These are phyloP conservation scores for Leuciscus waleckii DNA, from an alignment of 2,797 vertebrate species.

Conservation along the genomic window DNA sequence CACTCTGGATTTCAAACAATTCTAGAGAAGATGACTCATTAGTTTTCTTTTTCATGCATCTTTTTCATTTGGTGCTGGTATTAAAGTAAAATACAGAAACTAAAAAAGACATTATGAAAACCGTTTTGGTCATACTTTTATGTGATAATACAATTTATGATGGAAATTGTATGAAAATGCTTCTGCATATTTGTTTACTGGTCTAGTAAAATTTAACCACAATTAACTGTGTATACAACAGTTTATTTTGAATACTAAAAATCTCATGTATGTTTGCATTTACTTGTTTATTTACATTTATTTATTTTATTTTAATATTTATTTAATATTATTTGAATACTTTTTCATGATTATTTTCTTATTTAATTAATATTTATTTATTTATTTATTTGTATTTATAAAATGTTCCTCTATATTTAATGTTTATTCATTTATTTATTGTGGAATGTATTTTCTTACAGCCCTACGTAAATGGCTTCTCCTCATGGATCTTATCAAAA, in stretches of 20 bases:
- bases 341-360: not conserved
- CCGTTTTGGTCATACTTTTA: not conserved
- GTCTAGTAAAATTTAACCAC: too few species aligned
- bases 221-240: too few species aligned
- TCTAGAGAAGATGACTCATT: not conserved
- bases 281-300: not conserved
- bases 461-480: not conserved
- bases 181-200: too few species aligned
- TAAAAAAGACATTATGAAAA: too few species aligned
- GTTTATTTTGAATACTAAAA: too few species aligned
- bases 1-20: not conserved
- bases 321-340: not conserved
- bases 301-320: not conserved
- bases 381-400: not conserved
- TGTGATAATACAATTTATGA: not conserved
- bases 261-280: not conserved
- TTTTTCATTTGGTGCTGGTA: not conserved
- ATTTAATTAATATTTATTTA: not conserved
- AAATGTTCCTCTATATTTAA: too few species aligned
- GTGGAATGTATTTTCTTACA: not conserved
- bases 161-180: too few species aligned
- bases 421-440: not conserved
- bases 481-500: conserved; percentile 5
- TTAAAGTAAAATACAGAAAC: not conserved
- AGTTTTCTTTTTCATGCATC: not conserved